Percentiles rank a stretch among this genome's conserved stretches.
Evolutionary conservation across 2,113 vertebrate species (phyloP).

Genomic region (Cnemophilus loriae): DNA sequence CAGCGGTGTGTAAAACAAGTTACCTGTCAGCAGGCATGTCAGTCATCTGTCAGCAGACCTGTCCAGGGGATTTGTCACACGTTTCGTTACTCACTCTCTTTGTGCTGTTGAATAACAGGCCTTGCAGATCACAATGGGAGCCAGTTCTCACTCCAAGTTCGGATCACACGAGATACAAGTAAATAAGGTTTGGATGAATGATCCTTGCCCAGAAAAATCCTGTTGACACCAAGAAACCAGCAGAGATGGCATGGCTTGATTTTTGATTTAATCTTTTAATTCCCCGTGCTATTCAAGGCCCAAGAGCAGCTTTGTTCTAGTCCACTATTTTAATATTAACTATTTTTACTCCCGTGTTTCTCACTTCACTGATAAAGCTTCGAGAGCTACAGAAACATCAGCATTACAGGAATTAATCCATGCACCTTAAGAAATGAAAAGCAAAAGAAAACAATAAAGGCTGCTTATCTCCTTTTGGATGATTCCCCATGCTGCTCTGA

Average conservation of each 20-base stretch:
- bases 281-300: neutral
- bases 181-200: neutral
- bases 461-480: neutral
- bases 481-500: neutral
- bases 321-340: neutral
- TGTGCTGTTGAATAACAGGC: neutral
- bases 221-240: neutral
- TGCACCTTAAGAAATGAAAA: neutral
- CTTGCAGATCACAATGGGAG: neutral
- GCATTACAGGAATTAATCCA: neutral
- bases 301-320: neutral
- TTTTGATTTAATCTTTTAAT: neutral
- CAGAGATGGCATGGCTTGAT: neutral
- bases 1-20: neutral
- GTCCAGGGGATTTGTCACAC: neutral
- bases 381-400: neutral
- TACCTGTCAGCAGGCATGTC: neutral
- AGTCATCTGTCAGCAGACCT: neutral
- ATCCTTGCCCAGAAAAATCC: neutral
- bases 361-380: neutral
- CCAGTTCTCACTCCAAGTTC: neutral
- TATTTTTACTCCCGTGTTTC: neutral
- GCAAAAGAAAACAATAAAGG: neutral
- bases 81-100: neutral
- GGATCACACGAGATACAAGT: neutral